Conservation (phyloP, 2,113 vertebrate species). For the Cacatua alba region DNA sequence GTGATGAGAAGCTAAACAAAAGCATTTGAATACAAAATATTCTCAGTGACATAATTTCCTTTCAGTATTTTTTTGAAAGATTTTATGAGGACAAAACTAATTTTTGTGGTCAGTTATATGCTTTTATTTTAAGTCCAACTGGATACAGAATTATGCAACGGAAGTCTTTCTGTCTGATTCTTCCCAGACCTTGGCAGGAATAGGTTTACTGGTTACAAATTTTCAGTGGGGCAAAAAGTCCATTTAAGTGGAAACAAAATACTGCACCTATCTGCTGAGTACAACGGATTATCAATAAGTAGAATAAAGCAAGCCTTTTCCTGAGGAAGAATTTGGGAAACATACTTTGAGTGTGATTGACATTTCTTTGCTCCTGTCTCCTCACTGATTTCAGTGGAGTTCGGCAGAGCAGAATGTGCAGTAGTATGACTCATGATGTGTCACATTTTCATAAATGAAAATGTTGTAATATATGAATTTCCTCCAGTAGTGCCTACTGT, state of each 20-base stretch:
- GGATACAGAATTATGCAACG: conserved; percentile 57
- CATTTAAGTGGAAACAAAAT: conserved; percentile 43
- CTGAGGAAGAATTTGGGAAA: background rate
- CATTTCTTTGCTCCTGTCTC: background rate
- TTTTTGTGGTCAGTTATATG: conserved; percentile 65
- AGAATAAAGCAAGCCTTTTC: background rate
- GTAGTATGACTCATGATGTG: background rate
- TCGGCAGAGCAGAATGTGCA: background rate
- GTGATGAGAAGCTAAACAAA: conserved; percentile 55
- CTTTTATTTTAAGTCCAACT: conserved; percentile 68
- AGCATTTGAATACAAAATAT: conserved; percentile 58
- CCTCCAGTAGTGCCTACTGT: background rate
- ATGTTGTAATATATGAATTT: background rate
- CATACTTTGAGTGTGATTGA: background rate
- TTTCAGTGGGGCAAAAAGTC: conserved; percentile 30
- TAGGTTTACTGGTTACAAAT: conserved; percentile 42
- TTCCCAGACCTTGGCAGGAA: conserved; percentile 60
- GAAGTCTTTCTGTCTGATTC: conserved; percentile 70
- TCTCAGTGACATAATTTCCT: conserved; percentile 63
- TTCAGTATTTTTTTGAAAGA: conserved; percentile 63
- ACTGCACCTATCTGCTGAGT: background rate
- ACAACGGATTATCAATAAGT: background rate
- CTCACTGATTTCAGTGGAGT: background rate
- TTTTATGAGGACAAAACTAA: conserved; percentile 65
- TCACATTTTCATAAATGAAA: background rate